Evolutionary conservation across 2,888 invertebrate species (phyloP).

Genomic region (Merodon equestris): DNA sequence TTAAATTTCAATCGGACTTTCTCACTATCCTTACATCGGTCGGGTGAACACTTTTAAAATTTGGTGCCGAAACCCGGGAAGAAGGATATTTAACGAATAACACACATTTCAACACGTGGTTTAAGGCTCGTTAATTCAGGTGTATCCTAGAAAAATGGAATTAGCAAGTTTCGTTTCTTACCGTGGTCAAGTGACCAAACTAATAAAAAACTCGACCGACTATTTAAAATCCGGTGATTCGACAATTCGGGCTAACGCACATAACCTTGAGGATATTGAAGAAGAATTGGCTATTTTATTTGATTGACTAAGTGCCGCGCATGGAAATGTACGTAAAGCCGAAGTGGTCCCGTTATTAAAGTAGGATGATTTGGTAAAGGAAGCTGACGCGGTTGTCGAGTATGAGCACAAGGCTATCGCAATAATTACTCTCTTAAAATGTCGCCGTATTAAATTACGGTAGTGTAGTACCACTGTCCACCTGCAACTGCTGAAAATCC

Average conservation of each 20-base stretch:
- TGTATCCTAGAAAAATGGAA: slow-evolving; percentile 20
- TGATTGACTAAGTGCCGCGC: slow-evolving; percentile 29
- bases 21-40: not conserved
- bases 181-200: slow-evolving; percentile 34
- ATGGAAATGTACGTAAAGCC: slow-evolving; percentile 19
- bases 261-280: slow-evolving; percentile 22
- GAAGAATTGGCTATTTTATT: slow-evolving; percentile 19
- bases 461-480: slow-evolving; percentile 6
- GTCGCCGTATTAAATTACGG: too few relatives aligned
- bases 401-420: too few relatives aligned
- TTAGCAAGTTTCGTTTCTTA: slow-evolving; percentile 21
- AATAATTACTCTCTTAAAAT: too few relatives aligned
- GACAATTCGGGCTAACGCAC: not conserved
- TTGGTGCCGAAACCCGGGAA: slow-evolving; percentile 39
- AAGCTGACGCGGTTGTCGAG: slow-evolving; percentile 27
- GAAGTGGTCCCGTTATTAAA: slow-evolving; percentile 13
- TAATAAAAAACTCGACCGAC: slow-evolving; percentile 26
- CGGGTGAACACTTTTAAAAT: slow-evolving; percentile 20
- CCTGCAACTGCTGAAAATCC: not conserved
- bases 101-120: not conserved
- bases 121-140: not conserved
- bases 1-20: too few relatives aligned
- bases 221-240: slow-evolving; percentile 25
- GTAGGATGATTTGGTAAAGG: slow-evolving; percentile 16
- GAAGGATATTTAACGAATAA: too few relatives aligned